Evolutionary conservation across 2,888 invertebrate genomes (phyloP).

Genomic region (Dasypolia templi): DNA sequence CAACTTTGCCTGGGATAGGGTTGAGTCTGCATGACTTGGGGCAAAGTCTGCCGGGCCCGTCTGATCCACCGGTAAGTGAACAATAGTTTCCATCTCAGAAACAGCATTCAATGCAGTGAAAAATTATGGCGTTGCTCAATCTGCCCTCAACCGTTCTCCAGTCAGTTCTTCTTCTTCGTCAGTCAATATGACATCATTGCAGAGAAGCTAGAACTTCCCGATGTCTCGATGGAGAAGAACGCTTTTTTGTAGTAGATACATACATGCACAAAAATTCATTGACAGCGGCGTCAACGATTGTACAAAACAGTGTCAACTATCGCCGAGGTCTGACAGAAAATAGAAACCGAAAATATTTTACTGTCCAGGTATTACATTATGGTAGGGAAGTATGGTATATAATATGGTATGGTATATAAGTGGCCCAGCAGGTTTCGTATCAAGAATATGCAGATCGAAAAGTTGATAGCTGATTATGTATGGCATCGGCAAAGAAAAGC

Average conservation of each 20-base stretch:
- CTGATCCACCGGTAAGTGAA: conserved; percentile 16
- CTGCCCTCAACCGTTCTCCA: not conserved
- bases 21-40: not conserved
- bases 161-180: not conserved
- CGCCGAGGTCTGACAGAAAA: not conserved
- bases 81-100: not conserved
- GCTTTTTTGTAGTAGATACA: not conserved
- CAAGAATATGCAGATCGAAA: not conserved
- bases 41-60: not conserved
- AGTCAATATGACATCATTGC: not conserved
- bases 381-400: too few species aligned
- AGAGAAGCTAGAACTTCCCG: not conserved
- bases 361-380: not conserved
- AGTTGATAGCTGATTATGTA: not conserved
- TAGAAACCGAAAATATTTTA: not conserved
- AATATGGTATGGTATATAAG: too few species aligned
- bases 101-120: not conserved
- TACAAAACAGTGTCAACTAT: not conserved
- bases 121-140: too few species aligned
- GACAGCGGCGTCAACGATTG: not conserved
- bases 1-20: not conserved
- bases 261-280: not conserved
- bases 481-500: not conserved
- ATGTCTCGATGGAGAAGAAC: not conserved
- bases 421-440: not conserved